Conservation (phyloP, 2,888 invertebrate genomes). For the Zelleria hepariella region DNA sequence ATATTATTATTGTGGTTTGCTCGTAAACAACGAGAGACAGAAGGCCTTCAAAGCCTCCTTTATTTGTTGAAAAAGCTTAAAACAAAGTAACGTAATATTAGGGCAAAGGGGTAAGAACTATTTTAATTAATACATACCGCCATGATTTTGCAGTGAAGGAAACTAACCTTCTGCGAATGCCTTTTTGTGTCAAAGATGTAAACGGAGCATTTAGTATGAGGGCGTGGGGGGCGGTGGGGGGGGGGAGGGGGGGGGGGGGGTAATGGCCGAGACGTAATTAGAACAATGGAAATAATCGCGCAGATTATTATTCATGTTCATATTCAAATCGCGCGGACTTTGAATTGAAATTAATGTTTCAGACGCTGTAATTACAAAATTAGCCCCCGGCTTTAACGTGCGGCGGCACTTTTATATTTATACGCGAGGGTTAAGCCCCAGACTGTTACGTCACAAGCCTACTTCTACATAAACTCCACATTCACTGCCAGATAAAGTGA, state of each 20-base stretch:
- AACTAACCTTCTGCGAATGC: not conserved
- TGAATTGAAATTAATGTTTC: not conserved
- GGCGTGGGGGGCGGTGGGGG: not conserved
- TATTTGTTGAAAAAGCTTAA: no score
- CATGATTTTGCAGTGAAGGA: no score
- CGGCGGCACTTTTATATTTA: not conserved
- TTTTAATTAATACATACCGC: not conserved
- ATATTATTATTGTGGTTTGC: not conserved
- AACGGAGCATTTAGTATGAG: not conserved
- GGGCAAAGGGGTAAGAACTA: no score
- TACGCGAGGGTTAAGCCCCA: not conserved
- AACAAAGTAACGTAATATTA: no score
- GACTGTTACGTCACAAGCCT: not conserved
- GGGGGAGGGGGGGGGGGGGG: not conserved
- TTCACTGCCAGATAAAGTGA: not conserved
- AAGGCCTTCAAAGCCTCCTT: no score
- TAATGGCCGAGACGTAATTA: not conserved
- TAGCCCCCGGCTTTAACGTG: not conserved
- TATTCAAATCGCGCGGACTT: not conserved
- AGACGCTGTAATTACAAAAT: not conserved
- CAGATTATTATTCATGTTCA: slow-evolving; percentile 3
- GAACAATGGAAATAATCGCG: slow-evolving; percentile 1
- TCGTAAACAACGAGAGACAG: no score
- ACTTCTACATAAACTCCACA: not conserved
- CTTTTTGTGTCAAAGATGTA: not conserved